phyloP scores from a whole-genome alignment of 1,140 invertebrate species.

The Drosophila leontia region DNA sequence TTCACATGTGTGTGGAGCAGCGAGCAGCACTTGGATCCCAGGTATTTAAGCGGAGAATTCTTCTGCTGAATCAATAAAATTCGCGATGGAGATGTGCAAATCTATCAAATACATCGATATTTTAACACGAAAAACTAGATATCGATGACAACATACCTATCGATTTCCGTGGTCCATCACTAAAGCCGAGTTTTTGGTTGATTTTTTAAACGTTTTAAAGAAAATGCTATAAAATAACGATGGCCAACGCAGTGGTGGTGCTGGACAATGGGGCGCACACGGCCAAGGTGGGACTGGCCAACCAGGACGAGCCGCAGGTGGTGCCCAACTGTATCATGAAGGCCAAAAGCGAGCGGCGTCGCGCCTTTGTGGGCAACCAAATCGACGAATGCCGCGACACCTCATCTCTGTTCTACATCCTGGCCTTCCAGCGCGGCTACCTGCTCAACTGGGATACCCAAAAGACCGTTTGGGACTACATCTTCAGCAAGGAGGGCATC shows the following conservation, averaged over 20 bases:
- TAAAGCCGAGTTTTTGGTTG: conserved; percentile 12
- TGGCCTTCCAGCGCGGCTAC: conserved; percentile 98
- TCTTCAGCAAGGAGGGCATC: conserved; percentile 95
- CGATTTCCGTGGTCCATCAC: conserved; percentile 1
- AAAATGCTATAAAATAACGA: conserved; percentile 23
- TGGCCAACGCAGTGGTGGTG: conserved; percentile 84
- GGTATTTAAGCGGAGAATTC: conserved; percentile 4
- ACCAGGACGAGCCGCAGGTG: conserved; percentile 87
- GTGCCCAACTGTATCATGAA: conserved; percentile 99
- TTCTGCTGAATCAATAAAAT: conserved; percentile 32
- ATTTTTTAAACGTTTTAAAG: conserved; percentile 4
- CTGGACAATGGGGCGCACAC: conserved; percentile 95
- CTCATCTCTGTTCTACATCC: conserved; percentile 96
- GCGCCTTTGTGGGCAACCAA: conserved; percentile 97
- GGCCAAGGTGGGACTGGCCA: conserved; percentile 93
- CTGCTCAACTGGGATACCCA: conserved; percentile 97
- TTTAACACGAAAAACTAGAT: background rate
- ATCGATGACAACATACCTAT: background rate
- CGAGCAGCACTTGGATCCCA: conserved; percentile 6
- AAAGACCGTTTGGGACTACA: conserved; percentile 98
- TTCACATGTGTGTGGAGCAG: conserved; percentile 4
- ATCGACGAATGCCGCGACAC: conserved; percentile 98
- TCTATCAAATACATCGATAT: background rate
- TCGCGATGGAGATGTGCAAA: conserved; percentile 8
- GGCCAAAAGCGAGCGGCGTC: conserved; percentile 96